Percentiles rank a stretch among this genome's conserved stretches.
Evolutionary conservation across 2,797 vertebrate species (phyloP).

Genomic region (Micropoecilia bifurca): DNA sequence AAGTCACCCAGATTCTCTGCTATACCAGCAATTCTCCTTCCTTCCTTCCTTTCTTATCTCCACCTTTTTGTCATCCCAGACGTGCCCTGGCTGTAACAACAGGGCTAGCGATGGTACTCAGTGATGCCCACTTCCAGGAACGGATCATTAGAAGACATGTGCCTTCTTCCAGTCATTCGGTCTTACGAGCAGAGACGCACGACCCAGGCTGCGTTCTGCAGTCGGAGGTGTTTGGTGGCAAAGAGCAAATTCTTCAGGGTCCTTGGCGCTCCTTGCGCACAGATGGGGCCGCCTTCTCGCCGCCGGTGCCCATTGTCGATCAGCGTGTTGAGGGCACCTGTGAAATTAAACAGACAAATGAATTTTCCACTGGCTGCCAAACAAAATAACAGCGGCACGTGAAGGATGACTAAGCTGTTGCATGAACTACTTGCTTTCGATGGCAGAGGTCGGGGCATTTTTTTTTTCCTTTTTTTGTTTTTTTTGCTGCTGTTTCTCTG

Average conservation of each 20-base stretch:
- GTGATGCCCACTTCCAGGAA: constrained; percentile 75
- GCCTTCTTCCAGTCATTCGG: constrained; percentile 61
- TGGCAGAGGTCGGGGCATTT: constrained; percentile 58
- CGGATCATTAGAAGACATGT: constrained; percentile 78
- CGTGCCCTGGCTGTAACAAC: constrained; percentile 61
- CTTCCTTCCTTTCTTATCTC: constrained; percentile 31
- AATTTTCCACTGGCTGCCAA: constrained; percentile 68
- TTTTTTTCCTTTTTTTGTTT: neutral
- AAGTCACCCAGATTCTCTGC: constrained; percentile 64
- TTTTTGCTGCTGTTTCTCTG: constrained; percentile 28
- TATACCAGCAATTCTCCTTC: constrained; percentile 50
- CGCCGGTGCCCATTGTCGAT: constrained; percentile 62
- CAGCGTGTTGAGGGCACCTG: constrained; percentile 74
- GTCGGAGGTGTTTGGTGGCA: constrained; percentile 60
- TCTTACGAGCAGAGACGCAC: constrained; percentile 73
- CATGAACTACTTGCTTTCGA: constrained; percentile 47
- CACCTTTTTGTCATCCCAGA: constrained; percentile 70
- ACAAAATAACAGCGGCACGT: constrained; percentile 65
- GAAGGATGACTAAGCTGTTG: constrained; percentile 57
- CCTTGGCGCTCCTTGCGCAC: constrained; percentile 65
- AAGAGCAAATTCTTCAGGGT: constrained; percentile 73
- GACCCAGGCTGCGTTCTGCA: constrained; percentile 65
- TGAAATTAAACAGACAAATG: constrained; percentile 80
- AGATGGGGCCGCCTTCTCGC: constrained; percentile 78
- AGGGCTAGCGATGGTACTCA: constrained; percentile 67